These are phyloP conservation scores for Botia almorhae DNA, from an alignment of 2,797 vertebrate species.

Conservation along the genomic window DNA sequence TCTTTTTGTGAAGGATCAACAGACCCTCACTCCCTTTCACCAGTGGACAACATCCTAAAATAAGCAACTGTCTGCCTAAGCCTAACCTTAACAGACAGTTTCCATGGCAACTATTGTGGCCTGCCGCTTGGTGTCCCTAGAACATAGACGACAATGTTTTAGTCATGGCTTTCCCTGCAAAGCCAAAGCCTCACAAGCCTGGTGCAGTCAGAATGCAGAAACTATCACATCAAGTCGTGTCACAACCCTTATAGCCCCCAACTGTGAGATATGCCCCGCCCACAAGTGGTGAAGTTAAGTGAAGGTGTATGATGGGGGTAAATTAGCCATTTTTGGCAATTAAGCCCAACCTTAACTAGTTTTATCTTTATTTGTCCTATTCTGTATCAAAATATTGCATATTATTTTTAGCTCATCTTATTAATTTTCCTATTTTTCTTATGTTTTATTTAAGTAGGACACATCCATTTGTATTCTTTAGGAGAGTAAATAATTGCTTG, in stretches of 20 bases:
- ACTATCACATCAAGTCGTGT: no score
- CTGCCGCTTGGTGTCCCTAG: constrained; percentile 50
- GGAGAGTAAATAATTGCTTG: neutral
- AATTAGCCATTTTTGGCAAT: neutral
- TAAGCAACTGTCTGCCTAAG: constrained; percentile 51
- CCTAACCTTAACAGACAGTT: constrained; percentile 64
- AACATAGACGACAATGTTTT: constrained; percentile 62
- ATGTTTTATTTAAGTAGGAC: no score
- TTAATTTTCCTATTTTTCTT: no score
- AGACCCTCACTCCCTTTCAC: neutral
- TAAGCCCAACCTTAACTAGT: no score
- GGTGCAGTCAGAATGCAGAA: no score
- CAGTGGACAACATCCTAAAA: constrained; percentile 49
- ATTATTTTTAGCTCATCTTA: neutral
- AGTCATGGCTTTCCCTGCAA: constrained; percentile 7
- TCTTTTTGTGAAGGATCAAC: constrained; percentile 1
- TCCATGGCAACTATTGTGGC: constrained; percentile 69
- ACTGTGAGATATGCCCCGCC: neutral
- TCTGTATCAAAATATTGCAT: neutral
- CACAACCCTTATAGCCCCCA: neutral
- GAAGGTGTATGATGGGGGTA: neutral
- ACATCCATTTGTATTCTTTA: neutral
- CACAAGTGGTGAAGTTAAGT: neutral
- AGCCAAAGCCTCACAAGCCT: neutral
- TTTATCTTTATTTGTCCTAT: no score